Evolutionary conservation across 2,888 invertebrate genomes (phyloP).

Genomic region (Meloe dianella): DNA sequence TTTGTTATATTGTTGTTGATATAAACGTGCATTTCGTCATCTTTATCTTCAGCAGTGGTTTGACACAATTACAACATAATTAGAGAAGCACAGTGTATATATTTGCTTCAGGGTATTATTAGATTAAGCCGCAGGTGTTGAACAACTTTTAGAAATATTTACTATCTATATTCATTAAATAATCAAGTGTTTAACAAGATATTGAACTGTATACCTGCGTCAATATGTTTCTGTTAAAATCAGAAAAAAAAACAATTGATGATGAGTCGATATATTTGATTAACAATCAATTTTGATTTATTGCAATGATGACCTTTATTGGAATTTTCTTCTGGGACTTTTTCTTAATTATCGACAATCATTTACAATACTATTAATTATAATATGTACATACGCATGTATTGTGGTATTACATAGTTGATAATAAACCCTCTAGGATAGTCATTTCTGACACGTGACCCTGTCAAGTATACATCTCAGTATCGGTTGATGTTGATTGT

Average conservation of each 20-base stretch:
- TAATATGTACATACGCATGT: not conserved
- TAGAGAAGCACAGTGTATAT: slow-evolving; percentile 33
- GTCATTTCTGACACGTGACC: slow-evolving; percentile 32
- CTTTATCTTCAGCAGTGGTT: slow-evolving; percentile 30
- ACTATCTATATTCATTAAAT: not conserved
- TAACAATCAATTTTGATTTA: not conserved
- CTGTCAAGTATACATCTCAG: not conserved
- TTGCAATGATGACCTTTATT: not conserved
- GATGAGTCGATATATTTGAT: not conserved
- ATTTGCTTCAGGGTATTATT: slow-evolving; percentile 30
- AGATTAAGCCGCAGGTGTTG: slow-evolving; percentile 25
- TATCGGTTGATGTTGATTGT: slow-evolving; percentile 19
- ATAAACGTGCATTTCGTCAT: slow-evolving; percentile 32
- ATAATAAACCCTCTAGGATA: slow-evolving; percentile 8
- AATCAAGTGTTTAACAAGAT: not conserved
- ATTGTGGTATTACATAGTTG: slow-evolving; percentile 11
- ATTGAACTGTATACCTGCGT: not conserved
- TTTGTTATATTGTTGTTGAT: slow-evolving; percentile 31
- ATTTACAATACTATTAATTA: slow-evolving; percentile 31
- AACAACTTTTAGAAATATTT: slow-evolving; percentile 11
- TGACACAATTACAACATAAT: slow-evolving; percentile 35
- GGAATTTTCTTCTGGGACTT: not conserved
- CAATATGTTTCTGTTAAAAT: not conserved
- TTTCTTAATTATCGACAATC: slow-evolving; percentile 18
- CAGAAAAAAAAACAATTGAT: not conserved